Evolutionary conservation across 2,113 vertebrate species (phyloP).

Genomic region (Mesocricetus auratus): DNA sequence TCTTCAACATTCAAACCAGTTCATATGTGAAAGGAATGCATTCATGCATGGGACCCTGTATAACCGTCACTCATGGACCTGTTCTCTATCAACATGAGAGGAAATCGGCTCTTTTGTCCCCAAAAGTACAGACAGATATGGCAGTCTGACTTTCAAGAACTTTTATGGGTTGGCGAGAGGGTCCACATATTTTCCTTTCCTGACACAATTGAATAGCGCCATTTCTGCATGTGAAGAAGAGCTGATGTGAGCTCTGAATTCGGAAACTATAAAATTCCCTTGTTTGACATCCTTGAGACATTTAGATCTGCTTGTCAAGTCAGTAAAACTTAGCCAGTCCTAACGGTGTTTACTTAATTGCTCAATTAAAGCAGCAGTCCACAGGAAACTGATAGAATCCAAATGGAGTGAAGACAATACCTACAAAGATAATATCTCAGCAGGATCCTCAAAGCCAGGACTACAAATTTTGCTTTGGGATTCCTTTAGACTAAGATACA

Average conservation of each 20-base stretch:
- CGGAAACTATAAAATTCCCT: not conserved
- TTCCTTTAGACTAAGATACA: not conserved
- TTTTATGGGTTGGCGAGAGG: not conserved
- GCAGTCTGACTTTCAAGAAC: rapidly evolving
- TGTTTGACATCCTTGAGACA: not conserved
- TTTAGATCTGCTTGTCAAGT: not conserved
- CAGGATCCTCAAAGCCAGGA: not conserved
- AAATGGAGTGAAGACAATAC: not conserved
- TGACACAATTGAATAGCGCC: not conserved
- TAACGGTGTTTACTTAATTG: not conserved
- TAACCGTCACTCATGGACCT: not conserved
- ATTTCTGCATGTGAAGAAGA: not conserved
- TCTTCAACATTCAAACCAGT: not conserved
- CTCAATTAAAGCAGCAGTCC: not conserved
- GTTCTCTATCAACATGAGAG: not conserved
- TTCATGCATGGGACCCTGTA: not conserved
- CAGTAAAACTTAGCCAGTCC: not conserved
- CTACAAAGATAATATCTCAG: not conserved
- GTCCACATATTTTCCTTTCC: not conserved
- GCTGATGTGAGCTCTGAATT: not conserved
- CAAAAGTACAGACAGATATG: not conserved
- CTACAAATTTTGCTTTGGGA: not conserved
- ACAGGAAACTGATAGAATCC: not conserved
- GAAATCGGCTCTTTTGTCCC: not conserved
- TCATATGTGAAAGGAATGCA: not conserved